Percentiles rank a stretch among this genome's conserved stretches.
Conservation (phyloP, 2,797 vertebrate species). For the Takifugu rubripes region DNA sequence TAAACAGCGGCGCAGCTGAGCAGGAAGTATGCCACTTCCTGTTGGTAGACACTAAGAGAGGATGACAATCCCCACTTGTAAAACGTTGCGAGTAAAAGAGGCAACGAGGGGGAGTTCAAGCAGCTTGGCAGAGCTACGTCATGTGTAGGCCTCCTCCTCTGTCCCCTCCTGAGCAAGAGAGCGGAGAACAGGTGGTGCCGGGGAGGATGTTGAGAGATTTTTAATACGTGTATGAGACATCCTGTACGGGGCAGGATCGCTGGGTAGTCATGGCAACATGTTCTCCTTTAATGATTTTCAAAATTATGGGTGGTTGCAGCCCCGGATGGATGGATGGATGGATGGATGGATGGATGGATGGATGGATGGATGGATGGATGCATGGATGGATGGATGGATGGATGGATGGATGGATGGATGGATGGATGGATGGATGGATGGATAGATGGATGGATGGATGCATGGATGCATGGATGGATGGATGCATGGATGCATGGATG, state of each 20-base stretch:
- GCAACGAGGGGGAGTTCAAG: constrained; percentile 68
- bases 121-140: constrained; percentile 65
- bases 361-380: no score
- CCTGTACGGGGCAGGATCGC: background rate
- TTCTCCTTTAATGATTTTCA: background rate
- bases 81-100: constrained; percentile 66
- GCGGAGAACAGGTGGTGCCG: constrained; percentile 12
- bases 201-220: constrained; percentile 6
- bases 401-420: background rate
- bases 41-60: constrained; percentile 41
- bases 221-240: background rate
- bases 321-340: no score
- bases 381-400: no score
- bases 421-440: no score
- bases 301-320: background rate
- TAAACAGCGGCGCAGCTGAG: constrained; percentile 57
- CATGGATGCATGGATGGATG: no score
- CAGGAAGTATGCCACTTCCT: constrained; percentile 48
- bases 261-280: background rate
- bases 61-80: constrained; percentile 55
- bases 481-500: no score
- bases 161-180: constrained; percentile 18
- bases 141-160: constrained; percentile 45
- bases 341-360: no score
- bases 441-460: no score